These are phyloP conservation scores for Darevskia nairensis DNA, from an alignment of 2,797 vertebrate species.

Conservation along the genomic window DNA sequence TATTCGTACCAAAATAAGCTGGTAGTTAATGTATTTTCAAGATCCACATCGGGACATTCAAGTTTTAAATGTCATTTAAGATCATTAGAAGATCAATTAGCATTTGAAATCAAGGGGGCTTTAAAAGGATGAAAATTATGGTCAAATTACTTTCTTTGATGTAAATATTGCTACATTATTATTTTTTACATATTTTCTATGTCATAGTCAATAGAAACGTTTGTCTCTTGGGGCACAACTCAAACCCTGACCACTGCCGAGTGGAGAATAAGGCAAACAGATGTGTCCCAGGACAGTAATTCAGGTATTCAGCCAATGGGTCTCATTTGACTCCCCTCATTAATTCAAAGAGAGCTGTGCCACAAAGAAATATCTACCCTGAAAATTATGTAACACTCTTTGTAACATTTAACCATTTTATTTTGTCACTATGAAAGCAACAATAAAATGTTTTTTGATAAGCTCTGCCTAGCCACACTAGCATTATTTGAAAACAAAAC, in stretches of 20 bases:
- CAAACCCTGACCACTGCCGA: background rate
- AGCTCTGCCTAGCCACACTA: background rate
- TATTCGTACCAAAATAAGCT: background rate
- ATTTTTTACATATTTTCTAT: background rate
- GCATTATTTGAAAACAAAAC: background rate
- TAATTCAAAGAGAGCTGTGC: background rate
- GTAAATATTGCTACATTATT: background rate
- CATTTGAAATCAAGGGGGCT: background rate
- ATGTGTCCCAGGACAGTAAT: rapidly evolving
- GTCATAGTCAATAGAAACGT: background rate
- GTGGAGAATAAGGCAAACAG: no score
- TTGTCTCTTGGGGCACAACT: background rate
- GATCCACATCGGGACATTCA: background rate
- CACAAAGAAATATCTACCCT: background rate
- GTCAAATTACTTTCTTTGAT: no score
- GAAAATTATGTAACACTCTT: background rate
- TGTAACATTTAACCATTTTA: background rate
- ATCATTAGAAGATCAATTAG: background rate
- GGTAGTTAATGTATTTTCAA: background rate
- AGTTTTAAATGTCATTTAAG: background rate
- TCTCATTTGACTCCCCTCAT: background rate
- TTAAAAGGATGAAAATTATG: background rate
- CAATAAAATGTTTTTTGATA: background rate
- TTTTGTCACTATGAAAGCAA: background rate
- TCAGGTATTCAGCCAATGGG: rapidly evolving